A percentile compares a stretch with the other conserved stretches of the same genome.
Evolutionary conservation across 2,113 vertebrate species (phyloP).

Genomic region (Myiagra hebetior): DNA sequence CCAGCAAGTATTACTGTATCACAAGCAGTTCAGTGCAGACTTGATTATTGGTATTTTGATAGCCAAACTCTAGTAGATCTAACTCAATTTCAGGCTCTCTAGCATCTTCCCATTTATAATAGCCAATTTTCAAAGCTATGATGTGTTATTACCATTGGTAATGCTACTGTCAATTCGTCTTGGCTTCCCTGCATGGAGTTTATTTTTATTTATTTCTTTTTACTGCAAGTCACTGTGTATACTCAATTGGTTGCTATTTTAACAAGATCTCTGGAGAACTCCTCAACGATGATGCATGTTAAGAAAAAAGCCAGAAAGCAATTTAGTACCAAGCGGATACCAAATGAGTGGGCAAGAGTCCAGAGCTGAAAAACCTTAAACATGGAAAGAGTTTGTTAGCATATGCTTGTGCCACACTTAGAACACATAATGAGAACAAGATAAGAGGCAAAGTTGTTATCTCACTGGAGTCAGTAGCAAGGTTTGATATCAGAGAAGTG

Average conservation of each 20-base stretch:
- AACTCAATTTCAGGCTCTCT: constrained; percentile 60
- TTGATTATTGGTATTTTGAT: constrained; percentile 34
- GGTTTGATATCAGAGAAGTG: neutral
- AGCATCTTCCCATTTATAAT: constrained; percentile 38
- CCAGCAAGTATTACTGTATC: neutral
- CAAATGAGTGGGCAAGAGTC: neutral
- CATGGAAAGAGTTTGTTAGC: neutral
- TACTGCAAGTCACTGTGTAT: constrained; percentile 25
- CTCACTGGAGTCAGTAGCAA: neutral
- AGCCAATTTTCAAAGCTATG: constrained; percentile 61
- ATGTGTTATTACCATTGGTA: constrained; percentile 16
- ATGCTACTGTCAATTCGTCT: constrained; percentile 38
- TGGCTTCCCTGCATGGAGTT: neutral
- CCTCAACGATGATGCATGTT: constrained; percentile 35
- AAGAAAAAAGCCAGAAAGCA: constrained; percentile 33
- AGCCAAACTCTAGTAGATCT: constrained; percentile 7
- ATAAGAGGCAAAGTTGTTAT: neutral
- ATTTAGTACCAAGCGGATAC: neutral
- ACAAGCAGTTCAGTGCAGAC: neutral
- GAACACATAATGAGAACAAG: neutral
- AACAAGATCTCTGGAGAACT: constrained; percentile 72
- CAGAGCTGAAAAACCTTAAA: neutral
- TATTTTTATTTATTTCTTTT: constrained; percentile 25
- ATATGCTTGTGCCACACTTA: neutral
- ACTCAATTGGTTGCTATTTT: constrained; percentile 66